Conservation (phyloP, 2,888 invertebrate species). For the Agrochola lota region DNA sequence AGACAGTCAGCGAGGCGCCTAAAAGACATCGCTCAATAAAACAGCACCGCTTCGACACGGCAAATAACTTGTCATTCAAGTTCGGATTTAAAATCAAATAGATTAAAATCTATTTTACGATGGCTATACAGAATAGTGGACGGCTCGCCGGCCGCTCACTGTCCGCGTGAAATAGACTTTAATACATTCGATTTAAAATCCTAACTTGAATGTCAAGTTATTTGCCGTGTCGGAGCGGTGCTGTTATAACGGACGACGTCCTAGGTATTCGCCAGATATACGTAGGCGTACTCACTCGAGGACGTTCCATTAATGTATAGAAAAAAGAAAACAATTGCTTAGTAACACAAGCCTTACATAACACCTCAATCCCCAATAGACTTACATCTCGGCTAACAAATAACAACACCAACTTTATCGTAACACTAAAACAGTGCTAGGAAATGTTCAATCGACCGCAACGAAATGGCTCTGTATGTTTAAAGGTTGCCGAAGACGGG, state of each 20-base stretch:
- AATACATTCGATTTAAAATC: too few relatives aligned
- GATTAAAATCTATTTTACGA: too few relatives aligned
- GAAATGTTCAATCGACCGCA: conserved; percentile 55
- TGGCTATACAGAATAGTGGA: too few relatives aligned
- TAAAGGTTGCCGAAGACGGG: conserved; percentile 30
- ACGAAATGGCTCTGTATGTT: conserved; percentile 47
- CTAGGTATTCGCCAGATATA: background rate
- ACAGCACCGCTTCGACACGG: too few relatives aligned
- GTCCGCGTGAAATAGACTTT: too few relatives aligned
- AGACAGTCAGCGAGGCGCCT: background rate
- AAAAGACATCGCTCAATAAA: too few relatives aligned
- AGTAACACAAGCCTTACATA: background rate
- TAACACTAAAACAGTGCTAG: conserved; percentile 48
- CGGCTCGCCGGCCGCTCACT: too few relatives aligned
- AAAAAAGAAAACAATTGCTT: background rate
- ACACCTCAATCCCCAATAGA: conserved; percentile 21
- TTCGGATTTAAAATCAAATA: too few relatives aligned
- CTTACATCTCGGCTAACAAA: conserved; percentile 8
- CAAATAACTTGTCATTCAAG: too few relatives aligned
- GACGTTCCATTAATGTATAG: background rate
- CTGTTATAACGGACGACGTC: too few relatives aligned
- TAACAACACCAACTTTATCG: conserved; percentile 37
- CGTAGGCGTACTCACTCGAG: background rate
- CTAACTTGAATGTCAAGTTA: too few relatives aligned
- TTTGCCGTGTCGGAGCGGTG: too few relatives aligned